Percentiles rank a stretch among this genome's conserved stretches.
Evolutionary conservation across 1,140 invertebrate species (phyloP).

Genomic region (Centruroides vittatus): DNA sequence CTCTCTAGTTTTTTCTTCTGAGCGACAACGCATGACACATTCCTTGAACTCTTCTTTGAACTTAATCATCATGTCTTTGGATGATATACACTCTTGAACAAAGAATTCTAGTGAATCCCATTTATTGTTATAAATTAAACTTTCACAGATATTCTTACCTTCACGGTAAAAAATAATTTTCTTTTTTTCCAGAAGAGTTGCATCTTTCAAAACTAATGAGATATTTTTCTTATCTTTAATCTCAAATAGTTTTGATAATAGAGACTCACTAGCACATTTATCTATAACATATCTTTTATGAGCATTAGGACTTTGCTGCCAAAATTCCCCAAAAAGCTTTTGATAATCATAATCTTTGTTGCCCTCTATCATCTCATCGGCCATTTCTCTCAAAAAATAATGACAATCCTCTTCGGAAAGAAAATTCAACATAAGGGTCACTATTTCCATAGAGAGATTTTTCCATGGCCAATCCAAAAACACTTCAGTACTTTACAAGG

Average conservation of each 20-base stretch:
- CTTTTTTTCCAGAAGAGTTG: slow-evolving; percentile 2
- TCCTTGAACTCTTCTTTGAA: no score
- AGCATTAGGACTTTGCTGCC: slow-evolving; percentile 2
- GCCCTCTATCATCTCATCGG: slow-evolving; percentile 1
- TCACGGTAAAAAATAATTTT: slow-evolving; percentile 1
- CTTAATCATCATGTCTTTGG: not conserved
- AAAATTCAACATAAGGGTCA: slow-evolving; percentile 6
- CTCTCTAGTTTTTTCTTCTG: no score
- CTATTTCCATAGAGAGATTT: slow-evolving; percentile 10
- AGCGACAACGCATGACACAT: no score
- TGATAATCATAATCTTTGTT: slow-evolving; percentile 10
- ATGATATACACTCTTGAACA: slow-evolving; percentile 5
- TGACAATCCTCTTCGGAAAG: slow-evolving; percentile 4
- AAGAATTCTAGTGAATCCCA: slow-evolving; percentile 5
- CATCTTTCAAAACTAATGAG: slow-evolving; percentile 3
- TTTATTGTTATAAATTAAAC: not conserved
- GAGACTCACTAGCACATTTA: not conserved
- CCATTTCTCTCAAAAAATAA: slow-evolving; percentile 1
- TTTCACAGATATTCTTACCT: slow-evolving; percentile 1
- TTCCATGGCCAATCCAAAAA: slow-evolving; percentile 6
- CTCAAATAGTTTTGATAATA: slow-evolving; percentile 1
- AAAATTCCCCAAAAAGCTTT: slow-evolving; percentile 9
- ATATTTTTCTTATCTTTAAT: slow-evolving; percentile 3
- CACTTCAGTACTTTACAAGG: slow-evolving; percentile 6
- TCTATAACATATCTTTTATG: slow-evolving; percentile 6